Conservation (phyloP, 2,113 vertebrate genomes). For the Noctilio leporinus region DNA sequence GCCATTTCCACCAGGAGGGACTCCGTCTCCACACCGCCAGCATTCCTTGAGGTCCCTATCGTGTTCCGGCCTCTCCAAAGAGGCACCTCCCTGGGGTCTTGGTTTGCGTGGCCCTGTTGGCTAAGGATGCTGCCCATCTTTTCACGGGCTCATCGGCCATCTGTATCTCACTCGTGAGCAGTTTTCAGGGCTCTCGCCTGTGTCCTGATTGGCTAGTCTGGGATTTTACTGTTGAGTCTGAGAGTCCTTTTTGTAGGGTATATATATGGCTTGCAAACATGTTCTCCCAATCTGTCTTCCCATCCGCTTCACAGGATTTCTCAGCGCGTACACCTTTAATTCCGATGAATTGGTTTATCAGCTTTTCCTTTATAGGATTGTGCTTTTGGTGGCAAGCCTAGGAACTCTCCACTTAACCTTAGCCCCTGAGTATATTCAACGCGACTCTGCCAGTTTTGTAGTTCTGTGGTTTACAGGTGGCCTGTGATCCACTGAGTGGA, state of each 20-base stretch:
- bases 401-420: not conserved
- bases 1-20: not conserved
- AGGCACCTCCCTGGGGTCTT: too few species aligned
- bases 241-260: too few species aligned
- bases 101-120: not conserved
- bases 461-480: not conserved
- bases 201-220: not conserved
- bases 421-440: not conserved
- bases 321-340: not conserved
- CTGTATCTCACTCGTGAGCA: accelerated
- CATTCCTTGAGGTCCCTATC: accelerated
- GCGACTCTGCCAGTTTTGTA: not conserved
- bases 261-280: not conserved
- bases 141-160: accelerated
- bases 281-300: not conserved
- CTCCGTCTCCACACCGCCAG: not conserved
- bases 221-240: too few species aligned
- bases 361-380: accelerated
- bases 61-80: accelerated
- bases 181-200: too few species aligned
- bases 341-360: accelerated
- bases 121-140: not conserved
- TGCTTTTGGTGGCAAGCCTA: not conserved
- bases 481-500: not conserved
- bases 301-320: not conserved